Evolutionary conservation across 1,140 invertebrate genomes (phyloP).

Genomic region (Drosophila ohnishii): DNA sequence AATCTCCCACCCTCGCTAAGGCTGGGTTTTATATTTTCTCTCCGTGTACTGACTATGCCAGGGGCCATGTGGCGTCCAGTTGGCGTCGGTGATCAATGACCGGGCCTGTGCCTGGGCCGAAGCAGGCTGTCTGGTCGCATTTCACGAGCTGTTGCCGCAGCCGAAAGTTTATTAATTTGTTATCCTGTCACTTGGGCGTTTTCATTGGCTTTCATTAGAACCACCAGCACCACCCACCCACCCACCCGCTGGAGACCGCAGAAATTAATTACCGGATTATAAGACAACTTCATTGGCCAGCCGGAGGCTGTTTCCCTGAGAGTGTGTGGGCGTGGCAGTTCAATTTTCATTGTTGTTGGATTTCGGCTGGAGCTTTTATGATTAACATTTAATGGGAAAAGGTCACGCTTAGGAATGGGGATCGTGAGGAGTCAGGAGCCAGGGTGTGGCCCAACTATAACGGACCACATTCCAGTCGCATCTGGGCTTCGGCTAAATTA

Average conservation of each 20-base stretch:
- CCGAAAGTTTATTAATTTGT: conserved; percentile 78
- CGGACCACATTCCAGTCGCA: conserved; percentile 32
- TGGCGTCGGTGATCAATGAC: conserved; percentile 35
- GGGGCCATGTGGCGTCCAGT: conserved; percentile 28
- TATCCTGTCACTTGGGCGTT: conserved; percentile 75
- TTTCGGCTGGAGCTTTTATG: conserved; percentile 50
- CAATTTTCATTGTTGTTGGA: conserved; percentile 55
- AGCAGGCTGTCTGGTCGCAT: conserved; percentile 26
- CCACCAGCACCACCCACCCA: neutral
- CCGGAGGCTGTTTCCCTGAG: conserved; percentile 11
- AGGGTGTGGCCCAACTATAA: conserved; percentile 21
- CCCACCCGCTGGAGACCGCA: conserved; percentile 47
- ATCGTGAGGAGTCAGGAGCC: neutral
- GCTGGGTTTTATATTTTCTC: neutral
- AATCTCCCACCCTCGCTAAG: too few species aligned
- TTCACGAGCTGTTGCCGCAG: conserved; percentile 49
- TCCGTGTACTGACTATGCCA: neutral
- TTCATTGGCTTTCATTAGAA: conserved; percentile 76
- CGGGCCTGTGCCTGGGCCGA: neutral
- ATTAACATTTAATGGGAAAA: conserved; percentile 81
- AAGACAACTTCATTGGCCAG: conserved; percentile 74
- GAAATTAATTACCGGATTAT: conserved; percentile 79
- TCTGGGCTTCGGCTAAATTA: conserved; percentile 64
- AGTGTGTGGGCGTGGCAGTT: conserved; percentile 20
- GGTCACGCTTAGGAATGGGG: conserved; percentile 60